Conservation (phyloP, 2,888 invertebrate genomes). For the Gonocerus acuteangulatus region DNA sequence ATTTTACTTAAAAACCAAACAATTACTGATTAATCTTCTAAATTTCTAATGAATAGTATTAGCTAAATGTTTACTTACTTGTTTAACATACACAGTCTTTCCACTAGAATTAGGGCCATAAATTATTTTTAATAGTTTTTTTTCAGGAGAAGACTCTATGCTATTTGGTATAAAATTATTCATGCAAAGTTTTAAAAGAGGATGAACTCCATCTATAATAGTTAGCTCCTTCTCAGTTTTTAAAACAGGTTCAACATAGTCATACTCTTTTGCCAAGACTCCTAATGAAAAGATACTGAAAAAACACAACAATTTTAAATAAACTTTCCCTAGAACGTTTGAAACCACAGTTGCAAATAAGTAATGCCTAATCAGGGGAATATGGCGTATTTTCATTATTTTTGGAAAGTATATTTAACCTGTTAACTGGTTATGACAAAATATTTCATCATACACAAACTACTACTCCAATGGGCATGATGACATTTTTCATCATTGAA, state of each 20-base stretch:
- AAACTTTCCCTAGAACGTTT: too few species aligned
- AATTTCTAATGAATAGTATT: not conserved
- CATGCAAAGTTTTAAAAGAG: conserved; percentile 60
- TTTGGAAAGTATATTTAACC: too few species aligned
- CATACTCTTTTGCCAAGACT: conserved; percentile 55
- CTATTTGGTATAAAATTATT: conserved; percentile 68
- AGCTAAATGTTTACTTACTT: conserved; percentile 45
- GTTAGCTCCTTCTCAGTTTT: conserved; percentile 51
- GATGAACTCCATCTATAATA: conserved; percentile 65
- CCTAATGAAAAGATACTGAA: conserved; percentile 60
- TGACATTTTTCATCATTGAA: too few species aligned
- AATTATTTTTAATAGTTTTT: conserved; percentile 62
- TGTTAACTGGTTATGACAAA: too few species aligned
- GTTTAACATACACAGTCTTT: conserved; percentile 86
- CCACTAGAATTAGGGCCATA: conserved; percentile 89
- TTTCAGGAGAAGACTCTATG: conserved; percentile 50
- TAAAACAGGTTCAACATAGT: conserved; percentile 58
- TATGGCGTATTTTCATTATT: too few species aligned
- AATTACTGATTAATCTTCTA: too few species aligned
- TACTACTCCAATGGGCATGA: too few species aligned
- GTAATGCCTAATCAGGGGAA: too few species aligned
- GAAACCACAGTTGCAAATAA: too few species aligned
- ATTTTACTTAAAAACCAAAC: too few species aligned
- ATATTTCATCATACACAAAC: too few species aligned
- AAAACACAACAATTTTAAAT: conserved; percentile 28